Evolutionary conservation across 2,113 vertebrate genomes (phyloP).

Genomic region (Centrocercus urophasianus): DNA sequence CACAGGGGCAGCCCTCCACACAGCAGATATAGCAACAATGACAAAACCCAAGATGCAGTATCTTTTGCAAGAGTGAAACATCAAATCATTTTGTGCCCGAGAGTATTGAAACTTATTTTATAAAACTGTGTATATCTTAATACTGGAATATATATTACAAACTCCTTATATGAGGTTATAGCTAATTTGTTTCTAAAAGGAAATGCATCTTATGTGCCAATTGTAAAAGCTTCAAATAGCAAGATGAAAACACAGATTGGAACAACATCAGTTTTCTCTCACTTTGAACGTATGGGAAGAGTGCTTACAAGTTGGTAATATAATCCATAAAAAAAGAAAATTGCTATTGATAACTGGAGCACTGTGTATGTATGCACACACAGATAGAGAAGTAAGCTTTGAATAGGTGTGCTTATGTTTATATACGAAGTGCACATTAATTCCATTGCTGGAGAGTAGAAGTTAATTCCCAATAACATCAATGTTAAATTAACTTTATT

Average conservation of each 20-base stretch:
- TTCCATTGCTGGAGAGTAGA: not conserved
- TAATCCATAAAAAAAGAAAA: too few relatives aligned
- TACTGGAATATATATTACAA: too few relatives aligned
- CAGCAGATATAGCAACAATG: not conserved
- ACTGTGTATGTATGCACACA: fast-evolving
- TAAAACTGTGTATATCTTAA: too few relatives aligned
- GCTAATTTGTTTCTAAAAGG: not conserved
- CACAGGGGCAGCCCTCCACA: not conserved
- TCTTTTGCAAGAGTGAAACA: not conserved
- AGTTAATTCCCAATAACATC: not conserved
- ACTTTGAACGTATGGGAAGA: not conserved
- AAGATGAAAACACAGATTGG: not conserved
- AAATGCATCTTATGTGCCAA: fast-evolving
- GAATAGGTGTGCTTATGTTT: not conserved
- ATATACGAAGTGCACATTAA: not conserved
- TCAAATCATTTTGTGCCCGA: not conserved
- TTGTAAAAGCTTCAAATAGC: not conserved
- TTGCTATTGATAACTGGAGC: too few relatives aligned
- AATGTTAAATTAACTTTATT: not conserved
- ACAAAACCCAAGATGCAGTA: not conserved
- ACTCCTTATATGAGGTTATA: not conserved
- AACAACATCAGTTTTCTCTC: not conserved
- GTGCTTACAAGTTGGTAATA: not conserved
- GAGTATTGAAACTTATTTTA: not conserved
- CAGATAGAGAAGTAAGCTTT: not conserved